Evolutionary conservation across 1,140 invertebrate species (phyloP).

Genomic region (Dendrolimus kikuchii): DNA sequence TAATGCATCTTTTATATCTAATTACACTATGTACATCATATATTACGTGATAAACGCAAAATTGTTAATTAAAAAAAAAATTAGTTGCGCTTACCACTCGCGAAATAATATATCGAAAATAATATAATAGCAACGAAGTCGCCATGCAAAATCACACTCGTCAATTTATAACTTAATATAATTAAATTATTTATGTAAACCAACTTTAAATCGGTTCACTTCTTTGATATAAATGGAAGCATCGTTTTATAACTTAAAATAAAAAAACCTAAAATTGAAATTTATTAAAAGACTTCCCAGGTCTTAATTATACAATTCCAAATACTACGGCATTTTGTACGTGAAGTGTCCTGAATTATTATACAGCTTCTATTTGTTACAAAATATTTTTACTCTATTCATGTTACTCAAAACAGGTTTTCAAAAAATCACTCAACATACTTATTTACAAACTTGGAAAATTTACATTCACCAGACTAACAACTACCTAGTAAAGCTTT

Average conservation of each 20-base stretch:
- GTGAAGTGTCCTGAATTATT: slow-evolving; percentile 17
- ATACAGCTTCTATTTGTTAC: slow-evolving; percentile 14
- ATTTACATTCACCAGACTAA: slow-evolving; percentile 51
- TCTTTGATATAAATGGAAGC: slow-evolving; percentile 72
- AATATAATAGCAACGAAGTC: slow-evolving; percentile 58
- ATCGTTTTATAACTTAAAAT: slow-evolving; percentile 62
- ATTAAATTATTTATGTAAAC: slow-evolving; percentile 55
- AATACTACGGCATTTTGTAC: slow-evolving; percentile 20
- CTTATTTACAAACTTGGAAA: slow-evolving; percentile 54
- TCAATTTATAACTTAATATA: slow-evolving; percentile 55
- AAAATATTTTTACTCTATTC: slow-evolving; percentile 13
- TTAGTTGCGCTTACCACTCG: slow-evolving; percentile 45
- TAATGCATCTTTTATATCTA: slow-evolving; percentile 43
- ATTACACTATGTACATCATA: slow-evolving; percentile 61
- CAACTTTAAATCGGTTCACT: slow-evolving; percentile 64
- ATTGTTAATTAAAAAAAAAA: slow-evolving; percentile 55
- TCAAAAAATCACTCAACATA: slow-evolving; percentile 51
- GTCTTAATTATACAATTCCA: slow-evolving; percentile 13
- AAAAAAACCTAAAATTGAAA: slow-evolving; percentile 22
- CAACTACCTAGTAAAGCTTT: slow-evolving; percentile 65
- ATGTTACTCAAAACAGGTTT: slow-evolving; percentile 12
- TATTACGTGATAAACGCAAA: slow-evolving; percentile 44
- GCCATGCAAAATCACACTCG: slow-evolving; percentile 63
- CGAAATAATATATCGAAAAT: slow-evolving; percentile 36
- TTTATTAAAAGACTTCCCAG: slow-evolving; percentile 19